phyloP scores from a whole-genome alignment of 1,140 invertebrate genomes.

The Drosophila sechellia region DNA sequence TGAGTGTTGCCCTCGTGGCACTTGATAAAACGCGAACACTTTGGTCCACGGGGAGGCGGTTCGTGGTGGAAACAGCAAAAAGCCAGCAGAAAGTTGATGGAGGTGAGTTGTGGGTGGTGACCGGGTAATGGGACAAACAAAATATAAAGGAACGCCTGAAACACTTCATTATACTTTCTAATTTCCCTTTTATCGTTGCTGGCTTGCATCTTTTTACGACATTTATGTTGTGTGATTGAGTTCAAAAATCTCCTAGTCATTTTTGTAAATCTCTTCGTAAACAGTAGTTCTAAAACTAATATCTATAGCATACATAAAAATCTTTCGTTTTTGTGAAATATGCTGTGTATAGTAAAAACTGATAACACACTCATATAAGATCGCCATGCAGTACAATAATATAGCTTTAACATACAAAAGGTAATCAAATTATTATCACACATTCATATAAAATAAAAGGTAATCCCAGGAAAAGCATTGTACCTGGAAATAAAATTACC shows the following conservation, averaged over 20 bases:
- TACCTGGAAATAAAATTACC: background rate
- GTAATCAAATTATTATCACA: background rate
- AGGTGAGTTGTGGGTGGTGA: background rate
- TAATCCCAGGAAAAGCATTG: background rate
- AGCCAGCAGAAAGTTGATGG: slow-evolving; percentile 31
- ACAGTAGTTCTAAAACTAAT: too few species aligned
- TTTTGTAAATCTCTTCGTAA: too few species aligned
- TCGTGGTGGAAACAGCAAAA: slow-evolving; percentile 34
- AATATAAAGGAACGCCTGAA: slow-evolving; percentile 42
- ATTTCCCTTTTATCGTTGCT: slow-evolving; percentile 37
- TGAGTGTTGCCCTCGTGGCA: slow-evolving; percentile 61
- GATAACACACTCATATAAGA: too few species aligned
- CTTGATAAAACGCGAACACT: slow-evolving; percentile 67
- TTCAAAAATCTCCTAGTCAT: too few species aligned
- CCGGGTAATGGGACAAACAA: slow-evolving; percentile 26
- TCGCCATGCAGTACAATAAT: too few species aligned
- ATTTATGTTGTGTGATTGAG: background rate
- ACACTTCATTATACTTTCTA: slow-evolving; percentile 74
- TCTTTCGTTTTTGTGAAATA: too few species aligned
- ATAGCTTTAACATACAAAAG: background rate
- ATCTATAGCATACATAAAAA: too few species aligned
- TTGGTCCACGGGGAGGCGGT: slow-evolving; percentile 36
- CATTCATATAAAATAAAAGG: background rate
- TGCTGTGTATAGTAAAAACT: too few species aligned
- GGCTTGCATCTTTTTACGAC: slow-evolving; percentile 8